Percentiles rank a stretch among this genome's conserved stretches.
Conservation (phyloP, 2,113 vertebrate species). For the Thalassarche chlororhynchos region DNA sequence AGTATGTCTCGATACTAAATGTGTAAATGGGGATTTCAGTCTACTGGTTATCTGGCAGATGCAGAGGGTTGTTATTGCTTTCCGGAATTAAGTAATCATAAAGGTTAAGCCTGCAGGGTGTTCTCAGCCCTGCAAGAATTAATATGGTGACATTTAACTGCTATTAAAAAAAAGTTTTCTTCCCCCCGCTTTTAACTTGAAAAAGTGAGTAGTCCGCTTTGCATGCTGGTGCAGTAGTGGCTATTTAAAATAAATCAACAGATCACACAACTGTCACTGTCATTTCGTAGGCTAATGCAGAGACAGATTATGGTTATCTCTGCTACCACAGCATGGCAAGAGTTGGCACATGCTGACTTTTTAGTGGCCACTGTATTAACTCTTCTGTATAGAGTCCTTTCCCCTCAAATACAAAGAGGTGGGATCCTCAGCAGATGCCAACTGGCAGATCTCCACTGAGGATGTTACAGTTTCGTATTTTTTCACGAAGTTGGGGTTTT, state of each 20-base stretch:
- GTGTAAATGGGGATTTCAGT: background rate
- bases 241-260: background rate
- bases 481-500: background rate
- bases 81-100: constrained; percentile 25
- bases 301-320: background rate
- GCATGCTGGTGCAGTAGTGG: background rate
- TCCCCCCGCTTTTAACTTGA: background rate
- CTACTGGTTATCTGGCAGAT: background rate
- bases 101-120: constrained; percentile 50
- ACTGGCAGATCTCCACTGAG: background rate
- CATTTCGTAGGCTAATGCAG: background rate
- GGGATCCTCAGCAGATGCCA: background rate
- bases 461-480: background rate
- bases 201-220: background rate
- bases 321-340: background rate
- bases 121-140: constrained; percentile 33
- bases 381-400: background rate
- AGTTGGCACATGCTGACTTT: background rate
- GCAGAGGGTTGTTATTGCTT: background rate
- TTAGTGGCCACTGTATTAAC: background rate
- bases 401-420: background rate
- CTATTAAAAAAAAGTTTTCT: background rate
- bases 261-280: background rate
- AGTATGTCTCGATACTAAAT: fast-evolving
- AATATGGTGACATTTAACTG: constrained; percentile 52